Percentiles rank a stretch among this genome's conserved stretches.
These are phyloP conservation scores for Naso thynnoides DNA, from an alignment of 2,797 vertebrate genomes.

Conservation along the genomic window DNA sequence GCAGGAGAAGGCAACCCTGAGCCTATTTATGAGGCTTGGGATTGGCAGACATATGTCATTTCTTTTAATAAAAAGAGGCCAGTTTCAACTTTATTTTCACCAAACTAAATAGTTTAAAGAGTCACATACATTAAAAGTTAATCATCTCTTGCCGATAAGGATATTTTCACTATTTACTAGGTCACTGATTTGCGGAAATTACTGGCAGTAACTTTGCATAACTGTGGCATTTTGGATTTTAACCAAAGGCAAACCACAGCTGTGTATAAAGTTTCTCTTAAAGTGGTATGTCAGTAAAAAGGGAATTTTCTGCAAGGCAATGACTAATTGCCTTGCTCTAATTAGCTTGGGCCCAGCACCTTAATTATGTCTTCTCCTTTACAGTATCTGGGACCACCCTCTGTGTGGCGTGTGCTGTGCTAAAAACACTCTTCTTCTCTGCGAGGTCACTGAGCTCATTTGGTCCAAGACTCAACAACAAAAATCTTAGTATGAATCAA, in stretches of 20 bases:
- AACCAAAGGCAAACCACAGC: slow-evolving; percentile 36
- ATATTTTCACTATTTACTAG: slow-evolving; percentile 38
- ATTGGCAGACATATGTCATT: slow-evolving; percentile 34
- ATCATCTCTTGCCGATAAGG: slow-evolving; percentile 29
- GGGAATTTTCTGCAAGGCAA: slow-evolving; percentile 36
- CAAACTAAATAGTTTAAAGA: slow-evolving; percentile 8
- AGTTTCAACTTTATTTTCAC: slow-evolving; percentile 16
- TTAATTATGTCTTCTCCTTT: slow-evolving; percentile 22
- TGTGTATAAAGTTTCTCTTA: slow-evolving; percentile 52
- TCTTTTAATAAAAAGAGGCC: slow-evolving; percentile 5
- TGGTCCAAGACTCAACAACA: neutral
- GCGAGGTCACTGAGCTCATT: neutral
- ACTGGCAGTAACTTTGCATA: slow-evolving; percentile 36
- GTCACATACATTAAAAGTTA: neutral
- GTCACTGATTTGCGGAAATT: slow-evolving; percentile 33
- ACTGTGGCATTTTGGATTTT: slow-evolving; percentile 42
- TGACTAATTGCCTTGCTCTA: slow-evolving; percentile 38
- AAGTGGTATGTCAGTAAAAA: slow-evolving; percentile 52
- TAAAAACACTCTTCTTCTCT: slow-evolving; percentile 1
- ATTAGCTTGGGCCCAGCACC: slow-evolving; percentile 57
- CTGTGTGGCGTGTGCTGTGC: slow-evolving; percentile 8
- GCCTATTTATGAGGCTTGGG: slow-evolving; percentile 42
- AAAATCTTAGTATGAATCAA: neutral
- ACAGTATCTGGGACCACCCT: slow-evolving; percentile 43
- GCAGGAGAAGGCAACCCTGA: slow-evolving; percentile 37